Conservation (phyloP, 2,888 invertebrate species). For the Latrodectus hesperus region DNA sequence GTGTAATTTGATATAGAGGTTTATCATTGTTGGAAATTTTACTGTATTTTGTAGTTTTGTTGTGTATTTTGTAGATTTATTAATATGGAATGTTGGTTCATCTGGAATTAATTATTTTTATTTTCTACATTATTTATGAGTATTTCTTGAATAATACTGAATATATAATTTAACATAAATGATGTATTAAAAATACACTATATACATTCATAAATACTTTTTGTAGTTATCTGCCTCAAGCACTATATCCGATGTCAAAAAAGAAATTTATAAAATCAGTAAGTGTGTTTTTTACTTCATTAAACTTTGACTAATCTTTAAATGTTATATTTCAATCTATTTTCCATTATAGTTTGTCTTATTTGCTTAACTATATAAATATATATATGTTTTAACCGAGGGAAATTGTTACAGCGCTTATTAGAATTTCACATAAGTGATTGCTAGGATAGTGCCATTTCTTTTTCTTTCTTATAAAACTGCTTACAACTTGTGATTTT, state of each 20-base stretch:
- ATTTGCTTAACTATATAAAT: too few relatives aligned
- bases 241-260: slow-evolving; percentile 85
- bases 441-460: too few relatives aligned
- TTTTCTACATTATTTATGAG: neutral
- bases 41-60: neutral
- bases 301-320: neutral
- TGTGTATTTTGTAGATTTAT: neutral
- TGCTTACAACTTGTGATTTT: too few relatives aligned
- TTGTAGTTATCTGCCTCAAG: slow-evolving; percentile 72
- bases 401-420: too few relatives aligned
- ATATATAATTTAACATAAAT: neutral
- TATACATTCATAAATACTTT: neutral
- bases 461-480: too few relatives aligned
- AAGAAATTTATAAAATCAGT: slow-evolving; percentile 79
- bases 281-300: slow-evolving; percentile 69
- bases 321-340: neutral
- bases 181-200: too few relatives aligned
- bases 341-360: neutral
- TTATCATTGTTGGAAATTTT: too few relatives aligned
- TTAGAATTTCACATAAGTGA: too few relatives aligned
- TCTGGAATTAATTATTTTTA: neutral
- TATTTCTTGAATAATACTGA: neutral
- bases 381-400: too few relatives aligned
- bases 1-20: too few relatives aligned
- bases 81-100: neutral